Conservation (phyloP, 2,888 invertebrate species). For the Andrena camellia region DNA sequence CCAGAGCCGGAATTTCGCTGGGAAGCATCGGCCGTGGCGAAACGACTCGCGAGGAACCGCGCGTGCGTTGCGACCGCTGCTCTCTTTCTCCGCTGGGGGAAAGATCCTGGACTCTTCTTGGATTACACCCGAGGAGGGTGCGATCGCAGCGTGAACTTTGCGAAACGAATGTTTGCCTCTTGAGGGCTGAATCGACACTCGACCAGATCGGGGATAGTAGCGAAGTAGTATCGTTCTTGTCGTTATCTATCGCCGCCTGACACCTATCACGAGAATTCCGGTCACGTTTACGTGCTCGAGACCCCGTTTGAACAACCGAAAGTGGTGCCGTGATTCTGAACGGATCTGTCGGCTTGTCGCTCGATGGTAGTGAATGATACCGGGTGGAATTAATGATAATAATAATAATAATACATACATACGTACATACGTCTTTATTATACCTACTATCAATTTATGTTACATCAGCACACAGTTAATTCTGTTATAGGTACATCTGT, state of each 20-base stretch:
- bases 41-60: conserved; percentile 29
- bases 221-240: background rate
- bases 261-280: background rate
- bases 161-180: conserved; percentile 17
- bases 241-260: background rate
- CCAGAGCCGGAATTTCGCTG: conserved; percentile 48
- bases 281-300: background rate
- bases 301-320: background rate
- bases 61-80: conserved; percentile 12
- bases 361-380: too few species aligned
- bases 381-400: too few species aligned
- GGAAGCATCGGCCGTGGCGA: conserved; percentile 37
- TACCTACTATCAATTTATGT: too few species aligned
- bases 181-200: background rate
- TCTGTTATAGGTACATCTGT: too few species aligned
- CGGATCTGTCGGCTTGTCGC: too few species aligned
- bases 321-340: too few species aligned
- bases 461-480: too few species aligned
- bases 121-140: background rate
- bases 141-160: background rate
- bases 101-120: background rate
- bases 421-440: too few species aligned
- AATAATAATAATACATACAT: too few species aligned
- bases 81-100: conserved; percentile 14
- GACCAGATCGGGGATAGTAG: background rate